phyloP scores from a whole-genome alignment of 2,113 vertebrate species.

The Cisticola juncidis region DNA sequence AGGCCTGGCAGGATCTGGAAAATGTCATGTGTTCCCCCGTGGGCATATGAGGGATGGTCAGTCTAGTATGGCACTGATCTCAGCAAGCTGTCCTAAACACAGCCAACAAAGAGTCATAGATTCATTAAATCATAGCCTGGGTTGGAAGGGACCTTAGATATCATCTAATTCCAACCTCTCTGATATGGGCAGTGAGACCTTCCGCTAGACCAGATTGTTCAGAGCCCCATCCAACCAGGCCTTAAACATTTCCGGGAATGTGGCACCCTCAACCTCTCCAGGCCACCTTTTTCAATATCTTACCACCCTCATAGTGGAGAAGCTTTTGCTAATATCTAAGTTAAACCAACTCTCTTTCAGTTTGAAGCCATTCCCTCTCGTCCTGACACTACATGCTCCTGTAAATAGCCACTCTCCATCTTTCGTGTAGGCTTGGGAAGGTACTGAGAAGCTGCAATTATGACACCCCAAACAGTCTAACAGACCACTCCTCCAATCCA shows the following conservation, averaged over 20 bases:
- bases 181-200: neutral
- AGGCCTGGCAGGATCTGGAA: neutral
- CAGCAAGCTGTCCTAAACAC: neutral
- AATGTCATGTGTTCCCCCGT: neutral
- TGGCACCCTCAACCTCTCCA: neutral
- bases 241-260: neutral
- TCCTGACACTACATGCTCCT: neutral
- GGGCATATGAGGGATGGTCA: rapidly evolving
- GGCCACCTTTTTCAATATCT: neutral
- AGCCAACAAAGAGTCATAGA: neutral
- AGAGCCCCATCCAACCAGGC: too few species aligned
- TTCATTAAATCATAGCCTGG: neutral
- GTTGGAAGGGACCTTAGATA: neutral
- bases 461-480: neutral
- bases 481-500: neutral
- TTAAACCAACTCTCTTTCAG: neutral
- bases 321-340: too few species aligned
- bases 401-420: neutral
- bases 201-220: neutral
- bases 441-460: too few species aligned
- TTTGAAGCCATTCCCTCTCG: neutral
- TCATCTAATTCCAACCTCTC: neutral
- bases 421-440: neutral
- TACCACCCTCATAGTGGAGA: neutral
- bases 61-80: neutral